Evolutionary conservation across 2,797 vertebrate genomes (phyloP).

Genomic region (Anguilla anguilla): DNA sequence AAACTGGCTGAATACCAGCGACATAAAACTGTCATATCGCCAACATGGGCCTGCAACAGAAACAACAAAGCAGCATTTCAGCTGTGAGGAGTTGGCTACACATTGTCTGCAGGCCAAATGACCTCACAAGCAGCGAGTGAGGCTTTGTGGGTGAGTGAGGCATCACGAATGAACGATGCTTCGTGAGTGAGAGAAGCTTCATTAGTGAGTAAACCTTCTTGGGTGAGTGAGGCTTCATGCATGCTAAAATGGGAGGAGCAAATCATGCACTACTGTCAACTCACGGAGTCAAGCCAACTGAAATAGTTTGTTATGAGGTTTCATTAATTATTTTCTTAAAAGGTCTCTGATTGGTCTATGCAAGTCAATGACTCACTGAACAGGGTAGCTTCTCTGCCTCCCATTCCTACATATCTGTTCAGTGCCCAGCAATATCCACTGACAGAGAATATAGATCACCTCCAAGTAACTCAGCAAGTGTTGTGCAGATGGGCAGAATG

Average conservation of each 20-base stretch:
- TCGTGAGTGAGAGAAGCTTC: too few species aligned
- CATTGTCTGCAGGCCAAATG: too few species aligned
- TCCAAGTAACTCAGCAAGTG: background rate
- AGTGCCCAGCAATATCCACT: background rate
- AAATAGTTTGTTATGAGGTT: background rate
- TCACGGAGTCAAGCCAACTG: background rate
- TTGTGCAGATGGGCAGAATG: background rate
- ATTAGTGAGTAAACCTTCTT: too few species aligned
- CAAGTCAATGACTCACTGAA: background rate
- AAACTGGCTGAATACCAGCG: too few species aligned
- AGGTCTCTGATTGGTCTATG: background rate
- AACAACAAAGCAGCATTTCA: too few species aligned
- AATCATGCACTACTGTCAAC: background rate
- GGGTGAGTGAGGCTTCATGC: too few species aligned
- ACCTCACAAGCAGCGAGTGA: too few species aligned
- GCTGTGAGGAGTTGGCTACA: too few species aligned
- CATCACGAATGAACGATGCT: too few species aligned
- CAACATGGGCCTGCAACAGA: too few species aligned
- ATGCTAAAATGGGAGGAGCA: background rate
- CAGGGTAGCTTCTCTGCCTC: background rate
- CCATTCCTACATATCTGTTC: background rate
- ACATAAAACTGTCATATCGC: too few species aligned
- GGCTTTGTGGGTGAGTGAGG: too few species aligned
- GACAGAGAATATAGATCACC: background rate
- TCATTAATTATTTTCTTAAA: background rate